Evolutionary conservation across 2,113 vertebrate species (phyloP).

Genomic region (Rattus rattus): DNA sequence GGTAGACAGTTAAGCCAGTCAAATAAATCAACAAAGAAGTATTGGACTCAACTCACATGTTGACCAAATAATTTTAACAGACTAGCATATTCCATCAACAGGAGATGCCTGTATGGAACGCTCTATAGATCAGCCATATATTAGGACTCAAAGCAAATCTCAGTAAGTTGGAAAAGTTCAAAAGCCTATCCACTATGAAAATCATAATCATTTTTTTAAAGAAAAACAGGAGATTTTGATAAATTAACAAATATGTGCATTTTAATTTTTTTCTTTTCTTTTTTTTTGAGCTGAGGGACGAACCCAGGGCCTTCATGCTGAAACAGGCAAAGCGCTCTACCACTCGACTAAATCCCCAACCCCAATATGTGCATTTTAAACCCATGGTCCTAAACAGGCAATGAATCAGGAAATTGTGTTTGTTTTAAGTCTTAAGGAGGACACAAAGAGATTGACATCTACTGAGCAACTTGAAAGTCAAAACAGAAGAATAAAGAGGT

Average conservation of each 20-base stretch:
- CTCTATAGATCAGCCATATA: neutral
- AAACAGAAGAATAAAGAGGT: conserved; percentile 27
- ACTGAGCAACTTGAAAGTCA: conserved; percentile 85
- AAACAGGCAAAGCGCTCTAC: too few relatives aligned
- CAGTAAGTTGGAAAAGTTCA: neutral
- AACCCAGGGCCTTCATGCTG: too few relatives aligned
- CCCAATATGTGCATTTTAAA: neutral
- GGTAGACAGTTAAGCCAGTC: neutral
- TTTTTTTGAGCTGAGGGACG: too few relatives aligned
- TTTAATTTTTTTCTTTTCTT: too few relatives aligned
- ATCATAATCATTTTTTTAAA: neutral
- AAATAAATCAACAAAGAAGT: neutral
- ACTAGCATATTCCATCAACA: neutral
- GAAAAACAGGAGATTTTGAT: neutral
- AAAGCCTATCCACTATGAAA: neutral
- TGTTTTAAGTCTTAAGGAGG: conserved; percentile 63
- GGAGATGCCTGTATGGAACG: neutral
- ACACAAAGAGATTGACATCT: conserved; percentile 86
- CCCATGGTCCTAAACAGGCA: neutral
- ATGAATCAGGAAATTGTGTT: neutral
- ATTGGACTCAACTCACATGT: neutral
- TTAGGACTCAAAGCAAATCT: neutral
- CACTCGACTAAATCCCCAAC: too few relatives aligned
- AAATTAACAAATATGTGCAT: too few relatives aligned
- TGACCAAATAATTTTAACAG: neutral